Percentiles rank a stretch among this genome's conserved stretches.
These are phyloP conservation scores for Narcine bancroftii DNA, from an alignment of 2,113 vertebrate species.

Conservation along the genomic window DNA sequence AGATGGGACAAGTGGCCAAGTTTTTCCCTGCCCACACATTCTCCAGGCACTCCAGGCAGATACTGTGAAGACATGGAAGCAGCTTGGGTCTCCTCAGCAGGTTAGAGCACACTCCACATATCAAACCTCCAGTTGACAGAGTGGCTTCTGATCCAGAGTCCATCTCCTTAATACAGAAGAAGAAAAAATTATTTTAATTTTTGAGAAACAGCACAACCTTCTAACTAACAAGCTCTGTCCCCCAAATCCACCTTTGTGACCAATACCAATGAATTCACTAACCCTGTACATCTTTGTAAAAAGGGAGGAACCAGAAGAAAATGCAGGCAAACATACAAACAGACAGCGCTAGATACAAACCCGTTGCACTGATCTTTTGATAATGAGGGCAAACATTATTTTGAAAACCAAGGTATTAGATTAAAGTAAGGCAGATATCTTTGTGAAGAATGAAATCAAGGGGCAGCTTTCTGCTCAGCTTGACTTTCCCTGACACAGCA, in stretches of 20 bases:
- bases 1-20: background rate
- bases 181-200: no score
- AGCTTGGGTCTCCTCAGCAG: background rate
- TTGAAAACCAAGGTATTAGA: background rate
- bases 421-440: background rate
- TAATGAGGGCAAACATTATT: no score
- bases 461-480: background rate
- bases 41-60: background rate
- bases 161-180: background rate
- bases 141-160: background rate
- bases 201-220: no score
- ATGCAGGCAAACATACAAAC: no score
- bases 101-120: conserved; percentile 6
- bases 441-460: background rate
- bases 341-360: no score
- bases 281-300: no score
- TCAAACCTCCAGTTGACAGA: background rate
- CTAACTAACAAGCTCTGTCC: no score
- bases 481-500: background rate
- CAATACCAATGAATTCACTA: no score
- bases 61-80: background rate
- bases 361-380: no score
- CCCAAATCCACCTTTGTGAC: no score
- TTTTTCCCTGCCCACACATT: no score
- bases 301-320: no score